A percentile compares a stretch with the other conserved stretches of the same genome.
Evolutionary conservation across 2,888 invertebrate species (phyloP).

Genomic region (Brachycybe producta): DNA sequence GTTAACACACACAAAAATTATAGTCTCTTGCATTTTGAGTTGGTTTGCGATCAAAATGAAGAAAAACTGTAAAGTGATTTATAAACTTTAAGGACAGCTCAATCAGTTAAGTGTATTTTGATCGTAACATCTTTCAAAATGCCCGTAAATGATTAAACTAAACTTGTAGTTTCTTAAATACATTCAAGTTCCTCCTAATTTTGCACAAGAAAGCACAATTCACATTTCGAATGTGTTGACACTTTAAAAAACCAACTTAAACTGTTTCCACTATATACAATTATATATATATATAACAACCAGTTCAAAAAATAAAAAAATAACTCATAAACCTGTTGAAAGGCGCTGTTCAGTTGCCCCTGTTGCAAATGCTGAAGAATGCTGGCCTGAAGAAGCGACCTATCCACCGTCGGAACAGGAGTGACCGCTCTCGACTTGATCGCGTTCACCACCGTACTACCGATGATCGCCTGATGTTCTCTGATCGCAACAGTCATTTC

Average conservation of each 20-base stretch:
- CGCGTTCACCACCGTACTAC: slow-evolving; percentile 45
- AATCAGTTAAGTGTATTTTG: too few species aligned
- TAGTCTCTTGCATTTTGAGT: too few species aligned
- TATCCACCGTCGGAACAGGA: slow-evolving; percentile 47
- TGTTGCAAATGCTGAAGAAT: slow-evolving; percentile 52
- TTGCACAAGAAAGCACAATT: slow-evolving; percentile 2
- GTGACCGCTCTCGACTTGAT: slow-evolving; percentile 59
- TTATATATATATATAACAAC: too few species aligned
- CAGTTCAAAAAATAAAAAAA: too few species aligned
- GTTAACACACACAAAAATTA: too few species aligned
- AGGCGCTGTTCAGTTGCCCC: slow-evolving; percentile 72
- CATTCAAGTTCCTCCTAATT: neutral
- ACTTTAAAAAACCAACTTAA: too few species aligned
- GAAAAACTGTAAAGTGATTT: too few species aligned
- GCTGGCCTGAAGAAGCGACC: slow-evolving; percentile 50
- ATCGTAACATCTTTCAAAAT: too few species aligned
- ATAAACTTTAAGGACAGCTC: too few species aligned
- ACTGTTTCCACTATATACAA: too few species aligned
- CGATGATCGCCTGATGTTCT: slow-evolving; percentile 46
- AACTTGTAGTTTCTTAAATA: slow-evolving; percentile 14
- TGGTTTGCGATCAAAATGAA: too few species aligned
- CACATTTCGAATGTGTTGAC: neutral
- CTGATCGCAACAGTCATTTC: slow-evolving; percentile 34
- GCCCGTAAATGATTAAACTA: too few species aligned
- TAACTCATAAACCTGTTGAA: slow-evolving; percentile 63